These are phyloP conservation scores for Chelonia mydas DNA, from an alignment of 2,797 vertebrate species.

Conservation along the genomic window DNA sequence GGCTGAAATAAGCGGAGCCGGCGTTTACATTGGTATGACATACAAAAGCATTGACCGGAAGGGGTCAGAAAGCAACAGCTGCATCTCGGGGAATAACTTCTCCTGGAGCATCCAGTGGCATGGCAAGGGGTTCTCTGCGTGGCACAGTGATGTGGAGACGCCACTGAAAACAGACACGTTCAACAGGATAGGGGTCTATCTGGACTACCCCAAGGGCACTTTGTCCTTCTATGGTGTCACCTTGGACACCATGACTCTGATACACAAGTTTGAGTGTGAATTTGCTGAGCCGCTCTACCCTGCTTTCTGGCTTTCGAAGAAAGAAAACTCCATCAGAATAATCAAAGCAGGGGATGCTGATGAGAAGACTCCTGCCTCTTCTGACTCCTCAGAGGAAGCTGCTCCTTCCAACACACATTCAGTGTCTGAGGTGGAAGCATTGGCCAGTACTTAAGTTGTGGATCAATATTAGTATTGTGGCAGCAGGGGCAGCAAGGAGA, in stretches of 20 bases:
- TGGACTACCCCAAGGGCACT: constrained; percentile 78
- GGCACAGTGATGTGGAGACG: constrained; percentile 85
- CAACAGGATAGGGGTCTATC: constrained; percentile 82
- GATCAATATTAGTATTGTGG: background rate
- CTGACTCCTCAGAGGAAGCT: background rate
- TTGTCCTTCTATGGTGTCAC: constrained; percentile 84
- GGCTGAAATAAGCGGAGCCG: constrained; percentile 83
- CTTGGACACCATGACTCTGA: constrained; percentile 75
- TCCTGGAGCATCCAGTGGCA: constrained; percentile 89
- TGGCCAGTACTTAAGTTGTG: no score
- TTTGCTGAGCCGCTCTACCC: constrained; percentile 86
- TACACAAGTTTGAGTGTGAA: constrained; percentile 81
- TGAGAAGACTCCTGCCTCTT: background rate
- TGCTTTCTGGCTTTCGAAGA: constrained; percentile 88
- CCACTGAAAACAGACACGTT: constrained; percentile 77
- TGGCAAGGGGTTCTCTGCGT: constrained; percentile 85
- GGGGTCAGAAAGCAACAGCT: constrained; percentile 81
- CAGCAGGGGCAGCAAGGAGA: background rate
- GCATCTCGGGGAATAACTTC: constrained; percentile 85
- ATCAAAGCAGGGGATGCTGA: constrained; percentile 47
- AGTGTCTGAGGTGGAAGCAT: background rate
- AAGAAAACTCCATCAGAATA: constrained; percentile 82
- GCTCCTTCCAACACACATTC: background rate
- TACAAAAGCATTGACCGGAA: constrained; percentile 87
- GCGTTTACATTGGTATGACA: constrained; percentile 83